A percentile compares a stretch with the other conserved stretches of the same genome.
Evolutionary conservation across 1,140 invertebrate genomes (phyloP).

Genomic region (Helicoverpa zea): DNA sequence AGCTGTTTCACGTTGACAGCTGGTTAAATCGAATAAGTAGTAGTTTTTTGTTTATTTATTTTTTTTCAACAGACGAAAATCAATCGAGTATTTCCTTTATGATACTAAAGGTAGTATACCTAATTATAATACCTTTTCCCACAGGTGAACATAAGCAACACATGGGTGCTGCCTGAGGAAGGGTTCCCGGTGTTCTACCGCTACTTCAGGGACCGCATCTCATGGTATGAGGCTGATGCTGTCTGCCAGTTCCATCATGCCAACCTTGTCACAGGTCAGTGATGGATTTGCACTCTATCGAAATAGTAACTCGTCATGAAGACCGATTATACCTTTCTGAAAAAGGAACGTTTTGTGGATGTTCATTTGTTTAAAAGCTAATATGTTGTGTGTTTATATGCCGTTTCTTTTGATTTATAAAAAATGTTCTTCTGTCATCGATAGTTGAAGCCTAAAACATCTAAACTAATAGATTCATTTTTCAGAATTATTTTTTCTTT

Average conservation of each 20-base stretch:
- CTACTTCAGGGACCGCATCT: slow-evolving; percentile 92
- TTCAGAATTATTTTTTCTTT: too few relatives aligned
- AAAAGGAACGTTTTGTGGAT: too few relatives aligned
- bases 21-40: too few relatives aligned
- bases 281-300: neutral
- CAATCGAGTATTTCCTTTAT: neutral
- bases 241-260: slow-evolving; percentile 93
- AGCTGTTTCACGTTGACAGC: too few relatives aligned
- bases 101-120: neutral
- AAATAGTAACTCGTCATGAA: too few relatives aligned
- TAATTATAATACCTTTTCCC: slow-evolving; percentile 34
- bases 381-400: too few relatives aligned
- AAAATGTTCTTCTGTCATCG: too few relatives aligned
- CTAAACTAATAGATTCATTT: too few relatives aligned
- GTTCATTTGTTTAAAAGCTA: neutral
- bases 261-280: slow-evolving; percentile 90
- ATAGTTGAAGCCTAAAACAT: too few relatives aligned
- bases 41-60: too few relatives aligned
- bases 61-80: neutral
- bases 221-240: slow-evolving; percentile 92
- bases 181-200: slow-evolving; percentile 92
- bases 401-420: too few relatives aligned
- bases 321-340: too few relatives aligned
- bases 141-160: slow-evolving; percentile 92
- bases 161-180: slow-evolving; percentile 92